A percentile compares a stretch with the other conserved stretches of the same genome.
Evolutionary conservation across 1,140 invertebrate species (phyloP).

Genomic region (Zaprionus africanus): DNA sequence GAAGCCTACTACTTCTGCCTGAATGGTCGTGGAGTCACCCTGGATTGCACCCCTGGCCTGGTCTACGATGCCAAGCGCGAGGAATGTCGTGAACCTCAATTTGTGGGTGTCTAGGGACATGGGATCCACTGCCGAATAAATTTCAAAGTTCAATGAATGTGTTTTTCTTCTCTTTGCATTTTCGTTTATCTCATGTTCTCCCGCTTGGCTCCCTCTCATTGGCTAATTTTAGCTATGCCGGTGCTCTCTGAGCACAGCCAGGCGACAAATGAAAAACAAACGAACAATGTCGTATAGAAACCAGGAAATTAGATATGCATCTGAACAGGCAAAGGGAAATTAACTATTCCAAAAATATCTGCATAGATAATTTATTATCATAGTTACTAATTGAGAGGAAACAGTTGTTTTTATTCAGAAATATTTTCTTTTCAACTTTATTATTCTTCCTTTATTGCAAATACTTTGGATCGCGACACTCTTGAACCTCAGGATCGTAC

Average conservation of each 20-base stretch:
- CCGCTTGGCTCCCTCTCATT: conserved; percentile 23
- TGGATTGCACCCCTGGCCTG: conserved; percentile 77
- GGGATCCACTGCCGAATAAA: conserved; percentile 34
- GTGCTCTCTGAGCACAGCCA: conserved; percentile 29
- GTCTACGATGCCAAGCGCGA: conserved; percentile 57
- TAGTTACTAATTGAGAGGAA: not conserved
- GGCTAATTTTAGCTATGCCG: conserved; percentile 45
- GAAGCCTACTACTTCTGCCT: conserved; percentile 74
- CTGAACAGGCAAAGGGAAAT: not conserved
- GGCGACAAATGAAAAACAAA: conserved; percentile 29
- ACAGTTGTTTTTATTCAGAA: not conserved
- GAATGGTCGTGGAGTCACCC: conserved; percentile 63
- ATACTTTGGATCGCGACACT: conserved; percentile 61
- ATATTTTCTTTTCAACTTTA: not conserved
- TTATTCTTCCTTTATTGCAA: not conserved
- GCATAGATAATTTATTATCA: not conserved
- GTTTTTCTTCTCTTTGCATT: conserved; percentile 19
- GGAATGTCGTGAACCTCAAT: conserved; percentile 58
- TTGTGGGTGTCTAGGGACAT: conserved; percentile 32
- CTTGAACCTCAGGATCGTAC: conserved; percentile 57
- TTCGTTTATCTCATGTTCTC: conserved; percentile 28
- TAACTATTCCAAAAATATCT: not conserved
- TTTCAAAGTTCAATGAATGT: conserved; percentile 43
- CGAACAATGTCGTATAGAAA: not conserved
- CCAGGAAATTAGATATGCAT: conserved; percentile 3